A percentile compares a stretch with the other conserved stretches of the same genome.
These are phyloP conservation scores for Melinopterus prodromus DNA, from an alignment of 2,888 invertebrate genomes.

Conservation along the genomic window DNA sequence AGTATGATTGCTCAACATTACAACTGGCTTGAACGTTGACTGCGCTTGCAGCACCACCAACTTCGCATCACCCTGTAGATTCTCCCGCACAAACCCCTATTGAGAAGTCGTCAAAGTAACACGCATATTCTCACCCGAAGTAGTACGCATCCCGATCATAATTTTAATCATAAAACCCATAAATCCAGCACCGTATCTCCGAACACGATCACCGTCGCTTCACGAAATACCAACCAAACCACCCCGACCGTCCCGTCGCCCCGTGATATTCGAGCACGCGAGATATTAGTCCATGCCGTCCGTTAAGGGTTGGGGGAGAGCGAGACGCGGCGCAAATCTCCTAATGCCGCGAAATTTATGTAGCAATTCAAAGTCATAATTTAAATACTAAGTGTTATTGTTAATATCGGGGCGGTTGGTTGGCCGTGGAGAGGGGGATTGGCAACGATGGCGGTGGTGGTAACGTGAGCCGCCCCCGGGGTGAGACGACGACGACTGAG, in stretches of 20 bases:
- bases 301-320: constrained; percentile 27
- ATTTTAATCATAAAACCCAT: not conserved
- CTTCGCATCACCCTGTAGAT: not conserved
- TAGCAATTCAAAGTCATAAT: constrained; percentile 62
- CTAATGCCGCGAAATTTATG: constrained; percentile 62
- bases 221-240: not conserved
- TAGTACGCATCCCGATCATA: not conserved
- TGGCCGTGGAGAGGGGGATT: constrained; percentile 47
- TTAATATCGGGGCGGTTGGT: constrained; percentile 61
- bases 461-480: constrained; percentile 49
- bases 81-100: not conserved
- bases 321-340: constrained; percentile 49
- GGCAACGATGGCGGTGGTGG: constrained; percentile 50
- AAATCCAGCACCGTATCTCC: not conserved
- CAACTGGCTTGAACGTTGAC: too few relatives aligned
- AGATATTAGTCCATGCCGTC: constrained; percentile 20
- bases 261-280: constrained; percentile 22
- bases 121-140: not conserved
- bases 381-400: constrained; percentile 63
- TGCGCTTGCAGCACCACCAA: not conserved
- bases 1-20: too few relatives aligned
- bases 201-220: constrained; percentile 4
- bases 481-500: constrained; percentile 35
- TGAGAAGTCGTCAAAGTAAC: not conserved
- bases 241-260: not conserved